Evolutionary conservation across 2,797 vertebrate genomes (phyloP), one percentile per base, ranked within the genome.

Genomic region (Rhodeus uyekii): DNA sequence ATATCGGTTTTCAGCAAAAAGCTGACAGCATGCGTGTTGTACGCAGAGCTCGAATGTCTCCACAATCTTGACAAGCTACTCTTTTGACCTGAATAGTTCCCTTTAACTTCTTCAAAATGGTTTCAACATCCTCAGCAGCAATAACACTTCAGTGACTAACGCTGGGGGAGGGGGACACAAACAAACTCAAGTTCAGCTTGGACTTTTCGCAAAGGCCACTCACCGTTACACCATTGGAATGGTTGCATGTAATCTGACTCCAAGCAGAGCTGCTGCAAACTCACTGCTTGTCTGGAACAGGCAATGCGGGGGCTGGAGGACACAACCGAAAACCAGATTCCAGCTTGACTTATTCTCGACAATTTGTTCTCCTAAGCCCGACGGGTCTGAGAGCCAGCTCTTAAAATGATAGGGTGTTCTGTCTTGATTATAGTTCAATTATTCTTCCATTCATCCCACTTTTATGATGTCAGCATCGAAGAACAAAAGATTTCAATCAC

Each of bases 181-280:
- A 72, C 38, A 10, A 76, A 68, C 19, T 78, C 44, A 53, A 72
- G 38, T 63, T 67, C n/a, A 29, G 68, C 44, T 68, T 55, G 4
- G 38, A 36, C 55, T 61, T 58, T 67, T 58, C 16, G 7, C 27
- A 36, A 69, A 89, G 88, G 88, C 86, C 86, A 88, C 92, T 94
- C 89, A 95, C 95, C 94, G 93, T 94, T 95, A 94, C 94, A 95
- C 95, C 94, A 94, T 93, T 94, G 95, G 91, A 94, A 94, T 92
- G 91, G 94, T 94, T 94, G 94, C 93, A 95, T 95, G 94, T 94
- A 95, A 95, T 92, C 86, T 84, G 90, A 95, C 90, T 92, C 93
- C 87, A 84, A 86, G 90, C 80, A 81, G 89, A 86, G 89, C 89
- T 86, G 83, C 91, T 88, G 90, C 90, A 88, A 88, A 92, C 91